phyloP scores from a whole-genome alignment of 2,797 vertebrate species.

The Sorex maritimensis region DNA sequence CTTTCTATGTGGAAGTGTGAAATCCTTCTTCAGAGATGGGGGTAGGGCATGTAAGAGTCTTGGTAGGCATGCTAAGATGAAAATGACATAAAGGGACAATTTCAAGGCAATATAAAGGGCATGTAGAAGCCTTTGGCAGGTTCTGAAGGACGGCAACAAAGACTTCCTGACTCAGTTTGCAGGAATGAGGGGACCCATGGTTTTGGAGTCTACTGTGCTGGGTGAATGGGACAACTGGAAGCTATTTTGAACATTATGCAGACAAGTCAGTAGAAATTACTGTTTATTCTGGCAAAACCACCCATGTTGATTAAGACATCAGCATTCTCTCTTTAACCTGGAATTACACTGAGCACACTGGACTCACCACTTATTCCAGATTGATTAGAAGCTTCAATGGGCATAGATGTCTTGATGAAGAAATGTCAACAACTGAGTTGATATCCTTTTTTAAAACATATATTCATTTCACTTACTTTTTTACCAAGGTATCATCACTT shows the following conservation, averaged over 20 bases:
- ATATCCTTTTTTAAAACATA: slow-evolving; percentile 8
- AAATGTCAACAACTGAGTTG: slow-evolving; percentile 61
- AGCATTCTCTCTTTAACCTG: slow-evolving; percentile 66
- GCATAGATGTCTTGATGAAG: slow-evolving; percentile 67
- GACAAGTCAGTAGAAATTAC: slow-evolving; percentile 13
- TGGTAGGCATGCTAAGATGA: background rate
- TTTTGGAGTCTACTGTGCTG: background rate
- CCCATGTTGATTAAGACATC: slow-evolving; percentile 58
- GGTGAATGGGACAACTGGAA: background rate
- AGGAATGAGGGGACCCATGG: background rate
- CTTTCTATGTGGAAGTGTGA: background rate
- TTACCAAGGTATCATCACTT: too few species aligned
- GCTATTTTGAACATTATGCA: slow-evolving; percentile 39
- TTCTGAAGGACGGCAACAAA: background rate
- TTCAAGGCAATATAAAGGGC: background rate
- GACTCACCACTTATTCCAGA: slow-evolving; percentile 58
- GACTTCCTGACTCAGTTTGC: background rate
- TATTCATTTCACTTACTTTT: too few species aligned
- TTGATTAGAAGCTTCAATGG: slow-evolving; percentile 69
- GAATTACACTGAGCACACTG: slow-evolving; percentile 68
- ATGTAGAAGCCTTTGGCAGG: background rate
- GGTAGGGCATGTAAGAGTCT: background rate
- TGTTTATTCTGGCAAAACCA: background rate
- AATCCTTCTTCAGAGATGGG: background rate
- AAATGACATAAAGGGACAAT: background rate